These are phyloP conservation scores for Petrophora chlorosata DNA, from an alignment of 2,888 invertebrate species.

Conservation along the genomic window DNA sequence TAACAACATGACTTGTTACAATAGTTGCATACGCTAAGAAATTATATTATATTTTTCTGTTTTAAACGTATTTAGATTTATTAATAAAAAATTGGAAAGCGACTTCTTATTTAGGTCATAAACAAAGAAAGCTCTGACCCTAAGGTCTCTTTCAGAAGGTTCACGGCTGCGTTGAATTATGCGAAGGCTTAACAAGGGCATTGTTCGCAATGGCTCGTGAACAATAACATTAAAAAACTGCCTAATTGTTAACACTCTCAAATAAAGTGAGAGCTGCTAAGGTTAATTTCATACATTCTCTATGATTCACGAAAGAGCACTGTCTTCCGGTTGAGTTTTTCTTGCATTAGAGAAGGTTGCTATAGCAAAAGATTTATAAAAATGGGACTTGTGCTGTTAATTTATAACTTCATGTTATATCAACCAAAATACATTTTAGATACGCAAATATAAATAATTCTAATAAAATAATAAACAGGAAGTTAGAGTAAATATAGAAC, in stretches of 20 bases:
- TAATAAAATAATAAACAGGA: no score
- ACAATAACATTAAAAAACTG: constrained; percentile 3
- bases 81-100: no score
- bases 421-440: no score
- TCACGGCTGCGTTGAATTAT: constrained; percentile 13
- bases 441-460: no score
- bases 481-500: no score
- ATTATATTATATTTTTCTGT: no score
- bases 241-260: constrained; percentile 1
- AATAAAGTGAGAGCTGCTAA: neutral
- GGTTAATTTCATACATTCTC: neutral
- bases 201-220: constrained; percentile 6
- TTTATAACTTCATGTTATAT: no score
- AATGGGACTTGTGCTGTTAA: no score
- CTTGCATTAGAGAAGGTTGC: neutral
- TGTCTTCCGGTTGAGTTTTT: neutral
- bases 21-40: no score
- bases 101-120: neutral
- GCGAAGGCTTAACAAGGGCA: constrained; percentile 9
- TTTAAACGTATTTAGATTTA: no score
- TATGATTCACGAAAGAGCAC: neutral
- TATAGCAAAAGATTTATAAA: no score
- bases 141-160: constrained; percentile 8
- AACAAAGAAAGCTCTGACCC: constrained; percentile 2
- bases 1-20: no score